These are phyloP conservation scores for Junco hyemalis DNA, from an alignment of 2,113 vertebrate genomes.

Conservation along the genomic window DNA sequence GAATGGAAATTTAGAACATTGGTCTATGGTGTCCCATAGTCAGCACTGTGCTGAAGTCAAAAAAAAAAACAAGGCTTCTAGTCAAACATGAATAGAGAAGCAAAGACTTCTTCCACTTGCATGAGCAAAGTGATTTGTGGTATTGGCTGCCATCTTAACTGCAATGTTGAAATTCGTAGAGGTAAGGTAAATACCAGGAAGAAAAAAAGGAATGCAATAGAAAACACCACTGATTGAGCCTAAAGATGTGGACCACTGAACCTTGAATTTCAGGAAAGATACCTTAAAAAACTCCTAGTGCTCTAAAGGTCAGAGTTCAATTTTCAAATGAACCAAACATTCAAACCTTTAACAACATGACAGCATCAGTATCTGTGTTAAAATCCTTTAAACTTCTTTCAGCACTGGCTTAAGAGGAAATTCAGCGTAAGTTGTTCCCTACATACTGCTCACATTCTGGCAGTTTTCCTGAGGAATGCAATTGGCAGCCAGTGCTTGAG, in stretches of 20 bases:
- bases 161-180: neutral
- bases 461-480: neutral
- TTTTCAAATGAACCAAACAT: neutral
- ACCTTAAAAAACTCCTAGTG: neutral
- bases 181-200: neutral
- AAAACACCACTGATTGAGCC: neutral
- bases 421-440: neutral
- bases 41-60: neutral
- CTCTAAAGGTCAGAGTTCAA: neutral
- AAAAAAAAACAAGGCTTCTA: neutral
- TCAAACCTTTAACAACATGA: neutral
- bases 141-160: neutral
- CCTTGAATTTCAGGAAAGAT: neutral
- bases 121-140: neutral
- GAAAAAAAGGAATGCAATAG: neutral
- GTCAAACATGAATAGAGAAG: neutral
- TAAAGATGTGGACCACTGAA: neutral
- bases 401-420: neutral
- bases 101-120: neutral
- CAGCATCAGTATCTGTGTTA: neutral
- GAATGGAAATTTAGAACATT: neutral
- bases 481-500: neutral
- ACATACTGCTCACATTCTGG: neutral
- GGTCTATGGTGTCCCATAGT: rapidly evolving
- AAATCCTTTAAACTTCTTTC: neutral